Evolutionary conservation across 2,888 invertebrate species (phyloP).

Genomic region (Pediacus dermestoides): DNA sequence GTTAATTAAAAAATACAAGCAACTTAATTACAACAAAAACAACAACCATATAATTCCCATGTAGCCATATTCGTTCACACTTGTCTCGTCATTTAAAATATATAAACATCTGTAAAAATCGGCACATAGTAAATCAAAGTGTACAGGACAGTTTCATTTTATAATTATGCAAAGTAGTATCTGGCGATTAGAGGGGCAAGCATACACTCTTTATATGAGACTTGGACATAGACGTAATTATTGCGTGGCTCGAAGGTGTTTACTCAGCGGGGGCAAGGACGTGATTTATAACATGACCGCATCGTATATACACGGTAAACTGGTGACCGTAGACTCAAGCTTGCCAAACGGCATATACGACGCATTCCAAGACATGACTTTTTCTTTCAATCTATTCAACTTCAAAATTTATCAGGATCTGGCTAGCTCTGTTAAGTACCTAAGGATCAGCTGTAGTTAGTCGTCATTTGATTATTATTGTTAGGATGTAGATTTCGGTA

Average conservation of each 20-base stretch:
- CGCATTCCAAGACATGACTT: slow-evolving; percentile 3
- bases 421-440: too few relatives aligned
- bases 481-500: too few relatives aligned
- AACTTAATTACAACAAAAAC: too few relatives aligned
- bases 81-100: slow-evolving; percentile 18
- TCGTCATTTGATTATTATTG: too few relatives aligned
- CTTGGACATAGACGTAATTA: slow-evolving; percentile 2
- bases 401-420: too few relatives aligned
- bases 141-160: slow-evolving; percentile 9
- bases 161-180: slow-evolving; percentile 10
- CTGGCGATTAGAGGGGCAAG: not conserved
- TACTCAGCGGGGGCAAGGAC: slow-evolving; percentile 12
- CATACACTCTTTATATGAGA: too few relatives aligned
- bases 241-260: slow-evolving; percentile 12
- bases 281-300: slow-evolving; percentile 13
- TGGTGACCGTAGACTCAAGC: slow-evolving; percentile 2
- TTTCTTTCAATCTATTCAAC: too few relatives aligned
- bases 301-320: slow-evolving; percentile 10
- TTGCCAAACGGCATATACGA: not conserved
- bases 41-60: too few relatives aligned
- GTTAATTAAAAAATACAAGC: too few relatives aligned
- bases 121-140: slow-evolving; percentile 26
- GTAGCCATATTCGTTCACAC: slow-evolving; percentile 1
- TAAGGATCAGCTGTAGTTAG: too few relatives aligned
- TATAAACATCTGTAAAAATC: slow-evolving; percentile 25